phyloP scores from a whole-genome alignment of 2,888 invertebrate genomes.

The Lithosia quadra region DNA sequence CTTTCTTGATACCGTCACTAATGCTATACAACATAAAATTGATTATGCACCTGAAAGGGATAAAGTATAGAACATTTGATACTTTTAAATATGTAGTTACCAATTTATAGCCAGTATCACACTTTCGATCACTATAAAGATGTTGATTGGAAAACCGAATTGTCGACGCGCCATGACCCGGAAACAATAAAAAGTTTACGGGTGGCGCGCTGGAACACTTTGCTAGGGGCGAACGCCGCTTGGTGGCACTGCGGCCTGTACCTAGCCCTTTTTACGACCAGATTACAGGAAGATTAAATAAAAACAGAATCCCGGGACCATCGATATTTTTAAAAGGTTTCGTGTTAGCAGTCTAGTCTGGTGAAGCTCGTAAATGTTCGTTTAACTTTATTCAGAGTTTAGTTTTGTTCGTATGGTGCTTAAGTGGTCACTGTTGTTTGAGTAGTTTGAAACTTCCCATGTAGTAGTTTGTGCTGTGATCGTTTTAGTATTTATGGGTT shows the following conservation, averaged over 20 bases:
- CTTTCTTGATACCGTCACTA: constrained; percentile 8
- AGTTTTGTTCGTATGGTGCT: constrained; percentile 42
- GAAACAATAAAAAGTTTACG: constrained; percentile 81
- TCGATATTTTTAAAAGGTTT: constrained; percentile 48
- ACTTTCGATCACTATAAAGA: constrained; percentile 69
- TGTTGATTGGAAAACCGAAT: constrained; percentile 81
- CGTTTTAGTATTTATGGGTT: constrained; percentile 45
- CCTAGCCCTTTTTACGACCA: constrained; percentile 57
- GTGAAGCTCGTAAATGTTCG: constrained; percentile 50
- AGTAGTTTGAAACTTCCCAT: constrained; percentile 42
- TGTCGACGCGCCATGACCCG: constrained; percentile 72
- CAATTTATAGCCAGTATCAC: constrained; percentile 59
- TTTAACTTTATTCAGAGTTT: constrained; percentile 50
- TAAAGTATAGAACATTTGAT: constrained; percentile 34
- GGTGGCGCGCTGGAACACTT: constrained; percentile 60
- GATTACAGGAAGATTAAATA: constrained; percentile 66
- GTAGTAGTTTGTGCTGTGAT: constrained; percentile 46
- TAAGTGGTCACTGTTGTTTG: constrained; percentile 42
- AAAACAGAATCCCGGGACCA: constrained; percentile 52
- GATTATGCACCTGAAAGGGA: constrained; percentile 20
- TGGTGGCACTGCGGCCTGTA: constrained; percentile 47
- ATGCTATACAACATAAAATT: background rate
- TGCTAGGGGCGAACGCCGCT: constrained; percentile 27
- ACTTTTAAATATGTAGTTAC: constrained; percentile 39
- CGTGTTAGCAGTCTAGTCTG: constrained; percentile 43